Conservation (phyloP, 2,888 invertebrate genomes). For the Drosophila meridiana region DNA sequence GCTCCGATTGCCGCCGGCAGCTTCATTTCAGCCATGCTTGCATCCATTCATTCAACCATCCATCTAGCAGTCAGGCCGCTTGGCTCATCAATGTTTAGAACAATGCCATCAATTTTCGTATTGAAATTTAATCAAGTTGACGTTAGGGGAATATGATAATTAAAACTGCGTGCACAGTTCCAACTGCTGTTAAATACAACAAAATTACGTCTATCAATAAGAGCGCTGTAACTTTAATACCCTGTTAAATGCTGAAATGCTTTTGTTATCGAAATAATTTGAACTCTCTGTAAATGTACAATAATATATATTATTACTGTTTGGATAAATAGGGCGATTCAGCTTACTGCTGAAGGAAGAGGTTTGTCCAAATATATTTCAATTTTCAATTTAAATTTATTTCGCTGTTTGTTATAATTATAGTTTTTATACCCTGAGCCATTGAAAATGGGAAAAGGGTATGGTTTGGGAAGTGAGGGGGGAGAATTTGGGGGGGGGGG, state of each 20-base stretch:
- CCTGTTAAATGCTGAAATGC: not conserved
- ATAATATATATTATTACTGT: no score
- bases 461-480: no score
- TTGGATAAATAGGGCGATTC: no score
- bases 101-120: constrained; percentile 65
- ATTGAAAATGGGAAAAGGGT: no score
- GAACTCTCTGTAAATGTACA: no score
- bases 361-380: no score
- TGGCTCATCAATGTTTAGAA: constrained; percentile 62
- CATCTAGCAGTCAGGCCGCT: constrained; percentile 9
- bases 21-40: constrained; percentile 20
- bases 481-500: no score
- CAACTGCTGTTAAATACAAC: constrained; percentile 40
- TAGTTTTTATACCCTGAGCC: no score
- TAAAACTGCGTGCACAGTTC: constrained; percentile 51
- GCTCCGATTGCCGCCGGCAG: constrained; percentile 41
- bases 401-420: no score
- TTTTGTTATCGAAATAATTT: not conserved
- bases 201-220: constrained; percentile 29
- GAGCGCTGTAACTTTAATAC: constrained; percentile 1
- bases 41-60: constrained; percentile 24
- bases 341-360: no score
- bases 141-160: constrained; percentile 68
- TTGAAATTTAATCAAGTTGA: constrained; percentile 79
- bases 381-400: no score